Conservation (phyloP, 2,797 vertebrate genomes). For the Allobates femoralis region DNA sequence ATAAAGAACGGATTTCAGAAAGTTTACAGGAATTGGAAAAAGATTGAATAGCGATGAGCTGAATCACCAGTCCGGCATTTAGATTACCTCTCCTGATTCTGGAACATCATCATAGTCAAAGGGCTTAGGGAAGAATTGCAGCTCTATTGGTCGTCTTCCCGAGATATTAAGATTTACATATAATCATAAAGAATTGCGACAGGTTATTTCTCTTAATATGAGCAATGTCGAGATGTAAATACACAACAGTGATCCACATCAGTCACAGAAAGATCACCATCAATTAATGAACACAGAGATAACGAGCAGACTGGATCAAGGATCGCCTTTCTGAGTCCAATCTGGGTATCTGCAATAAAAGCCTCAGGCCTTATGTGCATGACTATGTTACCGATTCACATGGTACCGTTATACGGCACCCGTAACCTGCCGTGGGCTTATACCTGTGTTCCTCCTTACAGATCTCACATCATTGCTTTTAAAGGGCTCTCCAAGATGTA, state of each 20-base stretch:
- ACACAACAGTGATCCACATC: background rate
- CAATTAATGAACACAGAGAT: background rate
- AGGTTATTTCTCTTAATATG: background rate
- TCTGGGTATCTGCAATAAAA: background rate
- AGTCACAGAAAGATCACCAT: background rate
- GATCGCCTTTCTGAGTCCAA: background rate
- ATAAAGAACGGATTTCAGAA: background rate
- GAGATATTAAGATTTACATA: background rate
- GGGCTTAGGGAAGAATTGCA: background rate
- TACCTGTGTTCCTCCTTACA: background rate
- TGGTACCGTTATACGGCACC: background rate
- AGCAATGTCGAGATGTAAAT: background rate
- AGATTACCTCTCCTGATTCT: background rate
- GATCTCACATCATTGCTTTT: no score
- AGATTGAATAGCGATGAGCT: background rate
- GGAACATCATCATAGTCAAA: background rate
- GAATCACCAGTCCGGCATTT: background rate
- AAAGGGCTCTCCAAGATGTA: no score
- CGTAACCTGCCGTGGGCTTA: background rate
- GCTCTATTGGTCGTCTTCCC: background rate
- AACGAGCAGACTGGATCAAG: background rate
- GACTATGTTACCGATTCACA: background rate
- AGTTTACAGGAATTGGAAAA: background rate
- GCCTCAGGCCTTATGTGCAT: background rate
- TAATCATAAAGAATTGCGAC: background rate